Base-by-base conservation (phyloP, 1,140 invertebrate genomes). In the Pemphigus obesinymphae region DNA sequence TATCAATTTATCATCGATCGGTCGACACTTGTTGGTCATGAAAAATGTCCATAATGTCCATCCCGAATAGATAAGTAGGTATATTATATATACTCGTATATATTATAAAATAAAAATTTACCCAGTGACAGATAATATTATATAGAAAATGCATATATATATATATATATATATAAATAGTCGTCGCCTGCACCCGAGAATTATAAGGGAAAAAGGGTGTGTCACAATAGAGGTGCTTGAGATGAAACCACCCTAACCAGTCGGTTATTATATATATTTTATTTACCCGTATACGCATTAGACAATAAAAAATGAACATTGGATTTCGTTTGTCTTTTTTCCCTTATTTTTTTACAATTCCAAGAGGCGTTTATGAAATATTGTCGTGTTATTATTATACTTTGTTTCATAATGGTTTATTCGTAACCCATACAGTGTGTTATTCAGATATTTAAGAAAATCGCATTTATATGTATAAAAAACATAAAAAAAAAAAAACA, bases 141-240 rank as follows among this genome's bases (percentile, higher is more conserved):
- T 70, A 70, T 45, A 70, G 40, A 45, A 70, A 70, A 70, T 66
- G 29, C 7, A n/a, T n/a, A n/a, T n/a, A n/a, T n/a, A n/a, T n/a
- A n/a, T n/a, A n/a, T n/a, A n/a, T n/a, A n/a, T n/a, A n/a, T n/a
- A n/a, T n/a, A n/a, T n/a, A n/a, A n/a, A n/a, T n/a, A 20, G 37
- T 78, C 55, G 75, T 45, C 73, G 73, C 13, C 73, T 23, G 48
- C 45, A 13, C 15, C 53, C n/a, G 53, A 58, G 17, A 23, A 78
- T n/a, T n/a, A n/a, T n/a, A n/a, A 58, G 17, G 26, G 7, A 45
- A 80, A 80, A 80, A 80, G 76, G 76, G 76, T 80, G 76, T 20
- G 37, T 40, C 76, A 80, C 76, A 80, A 80, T 80, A 61, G 76
- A 80, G 76, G 76, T 63, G 50, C 76, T 80, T 31, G 76, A 80